Conservation (phyloP, 2,797 vertebrate genomes). For the Kryptolebias ocellatus region DNA sequence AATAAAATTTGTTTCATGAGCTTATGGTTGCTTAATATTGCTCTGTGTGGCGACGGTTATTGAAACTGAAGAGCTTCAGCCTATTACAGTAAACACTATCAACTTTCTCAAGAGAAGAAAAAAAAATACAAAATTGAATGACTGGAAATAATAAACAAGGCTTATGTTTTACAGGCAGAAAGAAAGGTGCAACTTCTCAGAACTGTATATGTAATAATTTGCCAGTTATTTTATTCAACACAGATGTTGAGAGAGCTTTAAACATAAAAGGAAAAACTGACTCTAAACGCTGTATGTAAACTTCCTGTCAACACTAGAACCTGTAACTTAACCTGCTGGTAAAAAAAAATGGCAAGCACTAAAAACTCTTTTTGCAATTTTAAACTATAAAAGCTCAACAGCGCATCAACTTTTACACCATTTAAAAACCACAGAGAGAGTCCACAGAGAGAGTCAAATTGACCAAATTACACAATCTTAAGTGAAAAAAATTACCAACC, state of each 20-base stretch:
- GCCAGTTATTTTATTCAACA: background rate
- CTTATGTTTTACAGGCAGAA: too few species aligned
- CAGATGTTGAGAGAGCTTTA: background rate
- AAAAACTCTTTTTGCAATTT: conserved; percentile 26
- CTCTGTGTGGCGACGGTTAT: too few species aligned
- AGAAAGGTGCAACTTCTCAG: too few species aligned
- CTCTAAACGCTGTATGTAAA: background rate
- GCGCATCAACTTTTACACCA: background rate
- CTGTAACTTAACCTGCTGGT: conserved; percentile 15
- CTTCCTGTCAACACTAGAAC: conserved; percentile 11
- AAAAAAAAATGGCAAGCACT: conserved; percentile 14
- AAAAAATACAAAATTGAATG: too few species aligned
- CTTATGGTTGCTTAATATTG: too few species aligned
- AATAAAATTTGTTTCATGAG: too few species aligned
- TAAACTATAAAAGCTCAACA: background rate
- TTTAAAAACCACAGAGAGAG: too few species aligned
- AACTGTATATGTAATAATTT: too few species aligned
- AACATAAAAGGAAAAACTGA: background rate
- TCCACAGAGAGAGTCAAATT: too few species aligned
- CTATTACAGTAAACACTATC: too few species aligned
- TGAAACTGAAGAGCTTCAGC: too few species aligned
- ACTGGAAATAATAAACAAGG: too few species aligned
- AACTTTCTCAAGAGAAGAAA: background rate
- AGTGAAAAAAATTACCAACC: conserved; percentile 64
- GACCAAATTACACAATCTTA: background rate